These are phyloP conservation scores for Mesopsocus fuscifrons DNA, from an alignment of 2,888 invertebrate genomes.

Conservation along the genomic window DNA sequence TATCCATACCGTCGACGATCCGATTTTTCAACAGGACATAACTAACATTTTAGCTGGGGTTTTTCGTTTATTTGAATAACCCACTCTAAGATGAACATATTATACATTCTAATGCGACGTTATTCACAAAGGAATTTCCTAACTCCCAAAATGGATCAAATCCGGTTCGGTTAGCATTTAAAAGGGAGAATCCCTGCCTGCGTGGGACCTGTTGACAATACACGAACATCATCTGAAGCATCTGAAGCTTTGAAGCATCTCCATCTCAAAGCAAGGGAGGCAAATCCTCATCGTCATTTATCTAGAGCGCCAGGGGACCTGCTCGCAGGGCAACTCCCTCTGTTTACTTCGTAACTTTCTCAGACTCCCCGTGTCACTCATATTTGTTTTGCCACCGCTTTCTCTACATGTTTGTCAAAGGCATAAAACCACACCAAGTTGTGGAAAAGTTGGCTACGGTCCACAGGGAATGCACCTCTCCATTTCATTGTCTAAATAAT, in stretches of 20 bases:
- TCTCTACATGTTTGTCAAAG: conserved; percentile 9
- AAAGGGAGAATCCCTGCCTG: too few species aligned
- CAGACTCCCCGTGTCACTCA: conserved; percentile 6
- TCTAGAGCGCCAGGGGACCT: conserved; percentile 3
- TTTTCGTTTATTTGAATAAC: too few species aligned
- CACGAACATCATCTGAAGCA: background rate
- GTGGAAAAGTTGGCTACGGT: conserved; percentile 6
- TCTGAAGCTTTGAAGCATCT: background rate
- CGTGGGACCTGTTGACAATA: conserved; percentile 8
- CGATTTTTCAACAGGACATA: too few species aligned
- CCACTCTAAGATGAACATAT: too few species aligned
- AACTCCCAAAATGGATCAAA: too few species aligned
- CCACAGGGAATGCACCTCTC: background rate
- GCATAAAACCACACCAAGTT: conserved; percentile 8
- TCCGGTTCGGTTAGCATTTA: too few species aligned
- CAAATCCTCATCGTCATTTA: conserved; percentile 9
- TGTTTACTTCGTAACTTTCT: conserved; percentile 6
- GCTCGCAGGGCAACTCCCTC: conserved; percentile 3
- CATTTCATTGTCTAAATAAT: conserved; percentile 7
- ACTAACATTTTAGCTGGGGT: too few species aligned
- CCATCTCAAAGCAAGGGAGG: too few species aligned
- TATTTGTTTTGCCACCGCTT: conserved; percentile 9
- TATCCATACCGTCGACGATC: too few species aligned
- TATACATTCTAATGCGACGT: too few species aligned
- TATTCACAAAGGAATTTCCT: too few species aligned